Percentiles rank a stretch among this genome's conserved stretches.
Conservation (phyloP, 2,797 vertebrate species). For the Spinus olivaceus region DNA sequence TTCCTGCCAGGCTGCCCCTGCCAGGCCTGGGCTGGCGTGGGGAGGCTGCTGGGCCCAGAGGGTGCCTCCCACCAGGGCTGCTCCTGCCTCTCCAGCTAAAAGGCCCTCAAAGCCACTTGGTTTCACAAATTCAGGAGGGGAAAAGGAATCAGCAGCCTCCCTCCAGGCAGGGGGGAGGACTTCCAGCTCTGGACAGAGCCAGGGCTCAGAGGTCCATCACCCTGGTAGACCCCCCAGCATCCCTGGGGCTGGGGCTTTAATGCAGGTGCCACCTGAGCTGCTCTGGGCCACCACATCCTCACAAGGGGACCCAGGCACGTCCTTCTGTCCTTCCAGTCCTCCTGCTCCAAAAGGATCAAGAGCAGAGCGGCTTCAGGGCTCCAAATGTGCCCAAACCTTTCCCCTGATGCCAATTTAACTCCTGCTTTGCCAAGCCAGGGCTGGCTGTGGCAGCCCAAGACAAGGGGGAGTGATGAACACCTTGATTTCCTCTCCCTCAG, state of each 20-base stretch:
- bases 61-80: neutral
- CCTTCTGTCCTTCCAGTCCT: neutral
- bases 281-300: neutral
- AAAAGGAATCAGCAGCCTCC: neutral
- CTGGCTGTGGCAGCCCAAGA: neutral
- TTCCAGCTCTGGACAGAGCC: neutral
- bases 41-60: fast-evolving
- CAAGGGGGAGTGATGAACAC: neutral
- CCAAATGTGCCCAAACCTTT: neutral
- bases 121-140: neutral
- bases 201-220: fast-evolving
- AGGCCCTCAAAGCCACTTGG: neutral
- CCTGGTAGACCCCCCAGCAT: fast-evolving
- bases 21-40: fast-evolving
- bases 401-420: fast-evolving
- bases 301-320: fast-evolving
- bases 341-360: neutral
- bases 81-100: neutral
- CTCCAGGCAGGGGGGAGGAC: neutral
- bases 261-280: neutral
- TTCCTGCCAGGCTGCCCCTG: neutral
- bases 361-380: neutral
- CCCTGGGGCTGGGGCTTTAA: neutral
- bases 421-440: neutral
- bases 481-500: neutral